These are phyloP conservation scores for Chrysemys picta DNA, from an alignment of 2,113 vertebrate genomes.

Conservation along the genomic window DNA sequence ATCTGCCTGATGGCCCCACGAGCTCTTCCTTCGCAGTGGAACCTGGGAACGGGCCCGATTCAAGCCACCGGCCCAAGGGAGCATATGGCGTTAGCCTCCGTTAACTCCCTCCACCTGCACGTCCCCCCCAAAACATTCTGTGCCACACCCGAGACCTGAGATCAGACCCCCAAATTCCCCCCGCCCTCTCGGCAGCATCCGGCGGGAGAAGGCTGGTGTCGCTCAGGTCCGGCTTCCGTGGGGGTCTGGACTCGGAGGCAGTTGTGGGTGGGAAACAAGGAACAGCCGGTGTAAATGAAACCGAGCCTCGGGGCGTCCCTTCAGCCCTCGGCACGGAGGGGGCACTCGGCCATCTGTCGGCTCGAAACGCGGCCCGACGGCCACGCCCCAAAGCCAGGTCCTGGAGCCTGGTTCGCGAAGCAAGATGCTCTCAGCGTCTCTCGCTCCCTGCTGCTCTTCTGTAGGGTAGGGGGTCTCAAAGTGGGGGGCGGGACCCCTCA, in stretches of 20 bases:
- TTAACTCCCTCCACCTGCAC: neutral
- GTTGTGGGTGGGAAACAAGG: neutral
- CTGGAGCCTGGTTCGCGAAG: neutral
- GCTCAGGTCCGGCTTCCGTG: rapidly evolving
- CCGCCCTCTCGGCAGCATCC: neutral
- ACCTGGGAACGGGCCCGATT: neutral
- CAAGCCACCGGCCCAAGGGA: neutral
- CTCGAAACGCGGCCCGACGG: rapidly evolving
- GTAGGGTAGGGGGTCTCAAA: too few relatives aligned
- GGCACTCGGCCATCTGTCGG: neutral
- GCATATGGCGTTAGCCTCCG: neutral
- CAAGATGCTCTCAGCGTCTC: neutral
- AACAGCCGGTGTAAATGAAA: neutral
- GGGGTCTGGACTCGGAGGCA: neutral
- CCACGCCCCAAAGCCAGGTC: rapidly evolving
- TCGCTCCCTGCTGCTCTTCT: neutral
- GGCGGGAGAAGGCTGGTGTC: neutral
- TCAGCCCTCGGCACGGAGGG: rapidly evolving
- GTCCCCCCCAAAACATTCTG: neutral
- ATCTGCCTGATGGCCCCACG: neutral
- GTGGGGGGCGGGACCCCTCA: too few relatives aligned
- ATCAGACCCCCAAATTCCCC: neutral
- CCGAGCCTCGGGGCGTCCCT: rapidly evolving
- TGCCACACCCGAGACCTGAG: neutral
- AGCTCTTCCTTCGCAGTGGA: neutral